Conservation (phyloP, 2,113 vertebrate species). For the Athene cunicularia region DNA sequence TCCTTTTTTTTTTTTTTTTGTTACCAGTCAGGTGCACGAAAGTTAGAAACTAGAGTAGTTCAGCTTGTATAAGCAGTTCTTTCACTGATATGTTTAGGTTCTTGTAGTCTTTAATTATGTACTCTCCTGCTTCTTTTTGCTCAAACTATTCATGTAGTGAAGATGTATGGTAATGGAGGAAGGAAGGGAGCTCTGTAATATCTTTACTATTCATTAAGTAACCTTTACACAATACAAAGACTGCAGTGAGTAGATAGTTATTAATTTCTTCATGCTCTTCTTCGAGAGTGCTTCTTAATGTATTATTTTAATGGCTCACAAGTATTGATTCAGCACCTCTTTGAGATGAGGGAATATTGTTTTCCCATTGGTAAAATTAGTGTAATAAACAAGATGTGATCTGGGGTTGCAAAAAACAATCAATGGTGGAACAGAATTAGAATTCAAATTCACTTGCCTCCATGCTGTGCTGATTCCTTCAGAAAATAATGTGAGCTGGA, state of each 20-base stretch:
- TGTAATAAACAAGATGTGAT: conserved; percentile 57
- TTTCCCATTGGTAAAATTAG: neutral
- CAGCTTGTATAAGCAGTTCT: neutral
- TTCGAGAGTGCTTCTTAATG: neutral
- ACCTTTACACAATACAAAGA: neutral
- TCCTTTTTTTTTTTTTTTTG: neutral
- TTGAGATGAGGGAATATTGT: conserved; percentile 18
- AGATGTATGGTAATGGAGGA: neutral
- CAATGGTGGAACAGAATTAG: neutral
- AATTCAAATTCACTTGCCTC: conserved; percentile 25
- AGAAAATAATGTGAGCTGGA: neutral
- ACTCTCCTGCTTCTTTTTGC: neutral
- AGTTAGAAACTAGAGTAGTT: neutral
- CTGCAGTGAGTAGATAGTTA: neutral
- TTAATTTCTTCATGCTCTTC: conserved; percentile 11
- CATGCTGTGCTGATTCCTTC: neutral
- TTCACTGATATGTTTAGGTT: neutral
- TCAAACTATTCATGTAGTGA: neutral
- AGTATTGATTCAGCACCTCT: conserved; percentile 44
- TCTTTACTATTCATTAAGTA: conserved; percentile 27
- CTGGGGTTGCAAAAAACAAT: neutral
- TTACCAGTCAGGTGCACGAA: neutral
- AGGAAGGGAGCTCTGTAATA: neutral
- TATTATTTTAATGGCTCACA: conserved; percentile 20
- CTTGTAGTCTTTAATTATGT: neutral